Base-by-base conservation (phyloP, 2,888 invertebrate genomes). In the Leucania comma region DNA sequence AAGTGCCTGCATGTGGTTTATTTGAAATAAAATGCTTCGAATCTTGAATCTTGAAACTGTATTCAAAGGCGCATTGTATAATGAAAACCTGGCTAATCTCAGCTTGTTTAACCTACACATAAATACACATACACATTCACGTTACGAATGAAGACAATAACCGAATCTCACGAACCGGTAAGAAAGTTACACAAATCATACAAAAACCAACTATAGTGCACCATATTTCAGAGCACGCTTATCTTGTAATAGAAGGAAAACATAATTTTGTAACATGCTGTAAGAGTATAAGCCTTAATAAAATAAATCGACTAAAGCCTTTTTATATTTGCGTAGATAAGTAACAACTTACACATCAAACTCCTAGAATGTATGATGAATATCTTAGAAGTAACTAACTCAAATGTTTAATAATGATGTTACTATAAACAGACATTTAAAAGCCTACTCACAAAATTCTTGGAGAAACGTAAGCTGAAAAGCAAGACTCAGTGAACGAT, bases 251-350 rank as follows among this genome's bases (percentile, higher is more conserved):
- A 79, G 54, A 74, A 73, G 51, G 54, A 67, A 66, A 80, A 67
- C 74, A 79, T 63, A 73, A n/a, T n/a, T 79, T 79, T 66, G 46
- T 56, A 73, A 51, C 22, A 65, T 14, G n/a, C 12, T 56, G 66
- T 79, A 22, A 66, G 58, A 59, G 42, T 46, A 22, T 68, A 76
- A 76, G 57, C 76, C 50, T 35, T 74, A 79, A 76, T 79, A 80
- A 50, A 72, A 38, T 64, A 61, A 60, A 62, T 61, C 65, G 38
- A 62, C 20, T 72, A 35, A 66, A 14, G 48, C 2, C 10, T 48
- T 46, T 61, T 71, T 65, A 38, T 48, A 65, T 12, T 65, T 60
- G 46, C 8, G 46, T 48, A 56, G 38, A 65, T 50, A 58, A 65
- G n/a, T 20, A 63, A 51, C 38, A 51, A 17, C 4, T 14, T 14